phyloP scores from a whole-genome alignment of 2,888 invertebrate species.

The Perithous albicinctus region DNA sequence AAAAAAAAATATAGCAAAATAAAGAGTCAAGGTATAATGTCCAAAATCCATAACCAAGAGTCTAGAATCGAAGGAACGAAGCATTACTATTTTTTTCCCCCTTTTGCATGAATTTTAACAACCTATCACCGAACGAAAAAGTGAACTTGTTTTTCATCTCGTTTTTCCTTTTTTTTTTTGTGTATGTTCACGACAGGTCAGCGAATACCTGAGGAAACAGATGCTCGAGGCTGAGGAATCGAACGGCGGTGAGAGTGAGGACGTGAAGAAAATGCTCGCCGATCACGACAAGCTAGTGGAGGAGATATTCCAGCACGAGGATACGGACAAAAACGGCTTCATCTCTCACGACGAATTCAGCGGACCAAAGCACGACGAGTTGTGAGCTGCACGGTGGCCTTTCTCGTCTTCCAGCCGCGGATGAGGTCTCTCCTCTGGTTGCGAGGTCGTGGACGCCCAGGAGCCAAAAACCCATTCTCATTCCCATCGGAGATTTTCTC shows the following conservation, averaged over 20 bases:
- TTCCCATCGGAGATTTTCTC: constrained; percentile 21
- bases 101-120: background rate
- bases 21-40: no score
- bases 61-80: constrained; percentile 60
- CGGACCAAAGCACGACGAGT: constrained; percentile 98
- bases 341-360: constrained; percentile 98
- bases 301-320: constrained; percentile 98
- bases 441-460: constrained; percentile 25
- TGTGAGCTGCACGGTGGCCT: constrained; percentile 87
- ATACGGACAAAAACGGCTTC: constrained; percentile 97
- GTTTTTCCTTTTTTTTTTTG: background rate
- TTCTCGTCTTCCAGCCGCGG: constrained; percentile 57
- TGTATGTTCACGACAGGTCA: constrained; percentile 88
- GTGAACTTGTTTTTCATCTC: constrained; percentile 1
- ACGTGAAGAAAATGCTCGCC: constrained; percentile 93
- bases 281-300: constrained; percentile 97
- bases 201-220: constrained; percentile 96
- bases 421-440: constrained; percentile 49
- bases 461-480: constrained; percentile 26
- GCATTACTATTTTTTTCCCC: background rate
- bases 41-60: constrained; percentile 46
- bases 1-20: no score
- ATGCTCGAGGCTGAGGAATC: constrained; percentile 91
- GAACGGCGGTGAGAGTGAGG: constrained; percentile 88
- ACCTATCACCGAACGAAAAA: background rate